Conservation (phyloP, 2,888 invertebrate genomes). For the Aleiodes alternator region DNA sequence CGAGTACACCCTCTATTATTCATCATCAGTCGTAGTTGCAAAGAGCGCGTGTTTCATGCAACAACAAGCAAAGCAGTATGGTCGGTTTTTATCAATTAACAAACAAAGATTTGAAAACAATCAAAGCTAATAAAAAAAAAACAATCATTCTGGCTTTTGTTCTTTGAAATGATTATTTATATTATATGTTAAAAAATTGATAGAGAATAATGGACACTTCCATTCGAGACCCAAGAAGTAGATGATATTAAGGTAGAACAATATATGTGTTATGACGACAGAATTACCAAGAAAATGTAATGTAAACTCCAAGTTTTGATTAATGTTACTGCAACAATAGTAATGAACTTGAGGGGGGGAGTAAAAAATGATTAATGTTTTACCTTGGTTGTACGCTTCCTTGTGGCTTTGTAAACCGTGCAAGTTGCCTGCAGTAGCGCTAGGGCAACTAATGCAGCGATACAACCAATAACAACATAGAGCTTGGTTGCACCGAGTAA, state of each 20-base stretch:
- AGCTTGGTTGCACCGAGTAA: conserved; percentile 85
- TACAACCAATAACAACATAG: conserved; percentile 89
- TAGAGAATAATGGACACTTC: neutral
- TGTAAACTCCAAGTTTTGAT: conserved; percentile 37
- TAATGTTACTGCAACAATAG: conserved; percentile 23
- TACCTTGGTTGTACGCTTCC: conserved; percentile 82
- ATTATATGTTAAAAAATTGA: too few relatives aligned
- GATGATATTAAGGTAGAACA: neutral
- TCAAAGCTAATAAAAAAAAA: too few relatives aligned
- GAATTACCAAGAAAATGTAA: conserved; percentile 18
- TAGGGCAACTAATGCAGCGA: conserved; percentile 86
- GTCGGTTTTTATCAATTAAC: conserved; percentile 49
- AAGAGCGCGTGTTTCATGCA: conserved; percentile 70
- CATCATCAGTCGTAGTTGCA: conserved; percentile 60
- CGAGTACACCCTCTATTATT: conserved; percentile 75
- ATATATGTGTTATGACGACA: conserved; percentile 14
- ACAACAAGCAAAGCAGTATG: conserved; percentile 73
- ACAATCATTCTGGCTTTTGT: neutral
- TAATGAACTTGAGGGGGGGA: conserved; percentile 5
- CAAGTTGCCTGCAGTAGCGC: conserved; percentile 90
- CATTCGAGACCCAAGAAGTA: neutral
- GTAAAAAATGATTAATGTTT: conserved; percentile 12
- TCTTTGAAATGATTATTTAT: neutral
- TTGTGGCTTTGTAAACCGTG: conserved; percentile 85
- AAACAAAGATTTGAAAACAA: neutral